phyloP scores from a whole-genome alignment of 2,797 vertebrate genomes.

The Odontamblyopus lacepedii region DNA sequence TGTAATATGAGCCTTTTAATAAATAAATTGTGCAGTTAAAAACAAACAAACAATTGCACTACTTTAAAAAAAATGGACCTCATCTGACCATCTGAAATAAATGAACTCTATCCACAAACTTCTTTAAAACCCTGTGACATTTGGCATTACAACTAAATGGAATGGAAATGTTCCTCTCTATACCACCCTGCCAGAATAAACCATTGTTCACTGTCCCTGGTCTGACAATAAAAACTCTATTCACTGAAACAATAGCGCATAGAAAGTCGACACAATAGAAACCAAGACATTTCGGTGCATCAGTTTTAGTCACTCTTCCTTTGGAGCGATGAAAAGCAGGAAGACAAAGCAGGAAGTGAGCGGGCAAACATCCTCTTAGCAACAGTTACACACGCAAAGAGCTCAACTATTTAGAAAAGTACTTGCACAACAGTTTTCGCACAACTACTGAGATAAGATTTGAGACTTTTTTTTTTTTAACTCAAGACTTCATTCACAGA shows the following conservation, averaged over 20 bases:
- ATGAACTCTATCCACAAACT: neutral
- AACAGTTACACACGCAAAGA: slow-evolving; percentile 11
- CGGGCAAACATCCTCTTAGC: slow-evolving; percentile 21
- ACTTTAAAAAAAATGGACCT: too few species aligned
- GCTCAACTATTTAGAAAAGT: neutral
- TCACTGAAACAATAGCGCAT: neutral
- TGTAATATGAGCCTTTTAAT: too few species aligned
- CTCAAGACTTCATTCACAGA: neutral
- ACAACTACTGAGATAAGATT: neutral
- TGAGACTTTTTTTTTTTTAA: neutral
- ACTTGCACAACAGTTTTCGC: neutral
- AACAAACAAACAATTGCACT: neutral
- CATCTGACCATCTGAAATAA: neutral
- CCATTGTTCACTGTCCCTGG: neutral
- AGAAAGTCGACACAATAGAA: neutral
- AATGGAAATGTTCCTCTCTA: neutral
- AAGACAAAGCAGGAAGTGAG: slow-evolving; percentile 54
- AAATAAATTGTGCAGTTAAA: too few species aligned
- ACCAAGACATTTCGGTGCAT: neutral
- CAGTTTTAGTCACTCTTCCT: slow-evolving; percentile 49
- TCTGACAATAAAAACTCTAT: neutral
- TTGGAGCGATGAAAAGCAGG: slow-evolving; percentile 17
- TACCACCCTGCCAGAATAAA: neutral
- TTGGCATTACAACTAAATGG: neutral
- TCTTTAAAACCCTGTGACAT: neutral